phyloP scores from a whole-genome alignment of 2,113 vertebrate genomes.

The Actenoides lindsayi region DNA sequence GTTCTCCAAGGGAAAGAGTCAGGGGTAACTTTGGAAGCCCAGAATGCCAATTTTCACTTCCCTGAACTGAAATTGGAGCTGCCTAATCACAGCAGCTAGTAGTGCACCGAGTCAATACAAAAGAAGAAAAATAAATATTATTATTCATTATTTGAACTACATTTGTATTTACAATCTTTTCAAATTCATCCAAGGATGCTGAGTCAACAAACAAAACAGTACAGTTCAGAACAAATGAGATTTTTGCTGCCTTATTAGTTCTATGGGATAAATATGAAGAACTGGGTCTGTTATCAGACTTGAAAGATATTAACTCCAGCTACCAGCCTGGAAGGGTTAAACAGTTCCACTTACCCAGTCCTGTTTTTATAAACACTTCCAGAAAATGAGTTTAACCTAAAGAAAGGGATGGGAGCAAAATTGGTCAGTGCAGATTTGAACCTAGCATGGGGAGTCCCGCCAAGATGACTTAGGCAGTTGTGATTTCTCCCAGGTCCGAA shows the following conservation, averaged over 20 bases:
- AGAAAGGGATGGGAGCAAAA: not conserved
- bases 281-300: not conserved
- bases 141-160: not conserved
- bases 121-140: not conserved
- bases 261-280: not conserved
- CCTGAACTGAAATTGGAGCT: not conserved
- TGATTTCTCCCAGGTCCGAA: not conserved
- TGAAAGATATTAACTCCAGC: not conserved
- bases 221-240: not conserved
- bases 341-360: not conserved
- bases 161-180: not conserved
- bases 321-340: not conserved
- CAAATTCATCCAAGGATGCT: not conserved
- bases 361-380: not conserved
- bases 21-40: not conserved
- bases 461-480: not conserved
- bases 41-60: not conserved
- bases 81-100: not conserved
- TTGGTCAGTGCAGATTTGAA: not conserved
- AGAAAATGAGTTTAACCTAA: not conserved
- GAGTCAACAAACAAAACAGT: not conserved
- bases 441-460: not conserved
- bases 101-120: not conserved
- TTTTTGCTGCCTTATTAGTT: not conserved
- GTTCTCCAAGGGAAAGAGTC: not conserved